Base-by-base conservation (phyloP, 1,140 invertebrate species). In the Oryctes rhinoceros region DNA sequence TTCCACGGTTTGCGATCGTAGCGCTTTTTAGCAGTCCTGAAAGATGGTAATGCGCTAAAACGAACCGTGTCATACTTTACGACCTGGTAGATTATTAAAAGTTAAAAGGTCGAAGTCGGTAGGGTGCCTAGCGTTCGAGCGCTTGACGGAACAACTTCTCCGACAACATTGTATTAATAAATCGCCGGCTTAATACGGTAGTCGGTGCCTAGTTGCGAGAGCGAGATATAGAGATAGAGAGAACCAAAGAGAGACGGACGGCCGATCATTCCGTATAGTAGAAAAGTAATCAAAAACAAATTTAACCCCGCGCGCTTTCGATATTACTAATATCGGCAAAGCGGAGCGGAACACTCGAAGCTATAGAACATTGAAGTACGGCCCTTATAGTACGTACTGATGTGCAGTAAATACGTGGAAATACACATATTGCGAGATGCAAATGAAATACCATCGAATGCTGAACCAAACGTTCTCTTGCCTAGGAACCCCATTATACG, bases 91-190 rank as follows among this genome's bases (percentile, higher is more conserved):
- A 67, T 67, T 67, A 67, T 67, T 67, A 24, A 65, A 65, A 65
- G 62, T 65, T 65, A 67, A 67, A 67, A 67, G 7, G 53, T n/a
- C 53, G 15, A 6, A 62, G 18, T 18, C 6, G 65, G 4, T 18
- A 4, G 30, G 18, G 20, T 30, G 9, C 20, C 18, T 11, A 20
- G n/a, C 65, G 65, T 18, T 18, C 65, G 20, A 2, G 65, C 5
- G 20, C 30, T 30, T 67, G 35, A 67, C 35, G 65, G 65, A 67
- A 24, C 65, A 67, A 67, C 65, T 67, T 67, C 65, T 24, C 65
- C 49, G 62, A 4, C 15, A 67, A 67, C 65, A 67, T 67, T 67
- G 18, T 67, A 30, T 67, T 67, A 67, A 67, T 67, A 67, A 67
- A 67, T 67, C 65, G 65, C 1, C 65, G 20, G 20, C 65, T 67